phyloP scores from a whole-genome alignment of 2,888 invertebrate species.

The Lithophane semibrunnea region DNA sequence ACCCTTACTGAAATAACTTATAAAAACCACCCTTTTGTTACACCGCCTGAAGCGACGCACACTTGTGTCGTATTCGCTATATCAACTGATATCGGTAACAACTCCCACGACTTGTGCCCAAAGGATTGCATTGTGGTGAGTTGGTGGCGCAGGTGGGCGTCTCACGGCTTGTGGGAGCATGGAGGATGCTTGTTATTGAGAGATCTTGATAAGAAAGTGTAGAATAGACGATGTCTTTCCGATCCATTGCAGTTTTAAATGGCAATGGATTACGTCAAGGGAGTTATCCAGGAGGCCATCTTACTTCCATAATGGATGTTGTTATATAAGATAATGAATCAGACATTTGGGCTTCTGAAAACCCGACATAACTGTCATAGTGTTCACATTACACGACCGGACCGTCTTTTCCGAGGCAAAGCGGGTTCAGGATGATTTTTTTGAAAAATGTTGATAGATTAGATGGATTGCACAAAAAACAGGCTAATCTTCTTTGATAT shows the following conservation, averaged over 20 bases:
- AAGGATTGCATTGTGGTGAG: constrained; percentile 47
- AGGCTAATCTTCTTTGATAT: background rate
- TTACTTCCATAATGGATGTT: background rate
- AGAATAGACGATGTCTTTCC: background rate
- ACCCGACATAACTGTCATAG: background rate
- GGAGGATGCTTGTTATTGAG: constrained; percentile 26
- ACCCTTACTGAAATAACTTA: background rate
- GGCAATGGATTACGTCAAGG: background rate
- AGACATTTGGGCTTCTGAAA: background rate
- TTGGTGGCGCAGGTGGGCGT: constrained; percentile 43
- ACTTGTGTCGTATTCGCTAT: constrained; percentile 12
- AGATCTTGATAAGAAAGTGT: constrained; percentile 38
- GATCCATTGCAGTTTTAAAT: background rate
- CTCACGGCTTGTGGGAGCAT: constrained; percentile 33
- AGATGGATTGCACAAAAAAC: background rate
- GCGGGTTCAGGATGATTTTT: no score
- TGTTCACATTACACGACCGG: background rate
- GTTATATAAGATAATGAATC: background rate
- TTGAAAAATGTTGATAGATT: no score
- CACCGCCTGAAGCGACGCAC: constrained; percentile 42
- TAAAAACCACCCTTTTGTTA: constrained; percentile 2
- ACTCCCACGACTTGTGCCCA: constrained; percentile 46
- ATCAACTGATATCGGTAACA: constrained; percentile 38
- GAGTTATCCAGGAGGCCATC: background rate
- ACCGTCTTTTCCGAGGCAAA: background rate